Evolutionary conservation across 2,888 invertebrate genomes (phyloP).

Genomic region (Xestia xanthographa): DNA sequence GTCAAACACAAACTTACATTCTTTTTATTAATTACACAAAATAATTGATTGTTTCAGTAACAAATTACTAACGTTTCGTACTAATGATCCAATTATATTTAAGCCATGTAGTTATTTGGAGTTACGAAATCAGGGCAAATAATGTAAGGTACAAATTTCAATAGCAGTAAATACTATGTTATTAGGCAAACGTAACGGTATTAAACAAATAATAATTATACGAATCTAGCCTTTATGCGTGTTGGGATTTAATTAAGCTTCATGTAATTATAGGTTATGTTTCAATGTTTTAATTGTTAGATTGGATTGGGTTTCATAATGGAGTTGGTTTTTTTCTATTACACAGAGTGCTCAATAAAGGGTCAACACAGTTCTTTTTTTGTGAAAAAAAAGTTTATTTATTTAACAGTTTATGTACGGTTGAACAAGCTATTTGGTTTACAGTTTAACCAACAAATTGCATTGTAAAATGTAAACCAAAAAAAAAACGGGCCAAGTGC

Average conservation of each 20-base stretch:
- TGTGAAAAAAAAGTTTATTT: no score
- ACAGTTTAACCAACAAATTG: no score
- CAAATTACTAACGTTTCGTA: not conserved
- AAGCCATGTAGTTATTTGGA: constrained; percentile 4
- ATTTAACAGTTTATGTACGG: no score
- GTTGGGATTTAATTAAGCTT: not conserved
- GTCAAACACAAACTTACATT: not conserved
- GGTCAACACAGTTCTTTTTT: not conserved
- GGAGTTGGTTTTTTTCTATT: not conserved
- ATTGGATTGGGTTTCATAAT: not conserved
- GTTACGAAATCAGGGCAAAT: not conserved
- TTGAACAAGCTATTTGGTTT: no score
- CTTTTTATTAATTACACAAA: not conserved
- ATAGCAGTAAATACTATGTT: not conserved
- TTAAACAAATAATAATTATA: constrained; percentile 17
- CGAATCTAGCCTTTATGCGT: not conserved
- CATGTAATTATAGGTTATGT: constrained; percentile 1
- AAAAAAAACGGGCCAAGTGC: no score
- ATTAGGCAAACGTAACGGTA: constrained; percentile 7
- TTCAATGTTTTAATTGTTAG: not conserved
- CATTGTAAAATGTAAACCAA: no score
- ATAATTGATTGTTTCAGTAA: not conserved
- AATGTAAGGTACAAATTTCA: not conserved
- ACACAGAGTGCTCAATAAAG: not conserved
- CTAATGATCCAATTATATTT: constrained; percentile 34